Percentiles rank a stretch among this genome's conserved stretches.
phyloP scores from a whole-genome alignment of 2,888 invertebrate species.

The Octodonta nipae region DNA sequence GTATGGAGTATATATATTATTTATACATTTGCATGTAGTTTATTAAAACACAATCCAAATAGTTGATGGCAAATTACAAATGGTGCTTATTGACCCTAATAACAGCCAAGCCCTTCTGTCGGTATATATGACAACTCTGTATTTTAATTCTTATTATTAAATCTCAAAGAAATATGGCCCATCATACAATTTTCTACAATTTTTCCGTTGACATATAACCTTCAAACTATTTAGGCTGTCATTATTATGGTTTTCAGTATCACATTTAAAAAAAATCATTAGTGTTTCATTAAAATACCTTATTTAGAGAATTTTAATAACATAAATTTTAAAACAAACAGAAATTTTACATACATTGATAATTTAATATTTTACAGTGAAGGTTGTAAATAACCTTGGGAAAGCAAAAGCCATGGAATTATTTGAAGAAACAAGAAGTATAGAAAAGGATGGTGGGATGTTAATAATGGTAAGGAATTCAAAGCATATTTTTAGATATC shows the following conservation, averaged over 20 bases:
- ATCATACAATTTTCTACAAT: too few relatives aligned
- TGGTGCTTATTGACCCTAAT: too few relatives aligned
- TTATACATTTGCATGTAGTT: too few relatives aligned
- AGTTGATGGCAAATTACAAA: too few relatives aligned
- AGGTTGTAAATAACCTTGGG: slow-evolving; percentile 58
- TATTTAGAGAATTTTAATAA: not conserved
- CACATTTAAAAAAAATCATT: not conserved
- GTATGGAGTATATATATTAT: too few relatives aligned
- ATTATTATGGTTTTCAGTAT: not conserved
- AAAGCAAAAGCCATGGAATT: slow-evolving; percentile 59
- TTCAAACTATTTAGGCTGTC: too few relatives aligned
- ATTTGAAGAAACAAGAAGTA: slow-evolving; percentile 64
- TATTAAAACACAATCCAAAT: too few relatives aligned
- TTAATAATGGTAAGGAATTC: slow-evolving; percentile 52
- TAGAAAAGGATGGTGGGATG: slow-evolving; percentile 79
- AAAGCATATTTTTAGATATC: not conserved
- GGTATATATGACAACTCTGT: too few relatives aligned
- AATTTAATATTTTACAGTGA: slow-evolving; percentile 50
- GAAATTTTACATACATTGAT: slow-evolving; percentile 2
- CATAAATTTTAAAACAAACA: not conserved
- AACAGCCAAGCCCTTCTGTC: too few relatives aligned
- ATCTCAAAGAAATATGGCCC: too few relatives aligned
- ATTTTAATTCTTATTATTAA: too few relatives aligned
- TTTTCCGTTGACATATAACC: too few relatives aligned
- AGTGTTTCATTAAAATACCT: not conserved